Evolutionary conservation across 37 sponge, comb jelly and placozoan species (phyloP).

Genomic region (Haliclona indistincta): DNA sequence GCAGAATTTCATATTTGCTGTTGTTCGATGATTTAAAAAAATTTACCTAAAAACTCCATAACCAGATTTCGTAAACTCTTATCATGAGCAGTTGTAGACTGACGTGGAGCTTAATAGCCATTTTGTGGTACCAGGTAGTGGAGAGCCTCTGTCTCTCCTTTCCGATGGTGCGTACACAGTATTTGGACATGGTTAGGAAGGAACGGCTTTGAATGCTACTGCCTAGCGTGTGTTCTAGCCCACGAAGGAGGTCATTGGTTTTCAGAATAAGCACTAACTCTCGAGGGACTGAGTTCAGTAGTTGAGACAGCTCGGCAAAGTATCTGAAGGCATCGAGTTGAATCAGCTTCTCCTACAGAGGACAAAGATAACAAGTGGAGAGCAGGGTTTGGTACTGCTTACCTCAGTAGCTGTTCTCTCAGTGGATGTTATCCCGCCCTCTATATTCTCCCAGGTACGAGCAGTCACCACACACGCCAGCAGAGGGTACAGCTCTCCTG

Average conservation of each 20-base stretch:
- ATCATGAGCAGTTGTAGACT: too few relatives aligned
- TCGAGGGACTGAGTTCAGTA: slow-evolving; percentile 83
- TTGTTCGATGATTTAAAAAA: too few relatives aligned
- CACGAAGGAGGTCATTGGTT: slow-evolving; percentile 90
- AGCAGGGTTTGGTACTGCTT: neutral
- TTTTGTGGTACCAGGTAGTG: too few relatives aligned
- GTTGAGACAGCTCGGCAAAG: slow-evolving; percentile 64
- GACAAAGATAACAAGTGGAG: neutral
- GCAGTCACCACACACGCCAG: slow-evolving; percentile 90
- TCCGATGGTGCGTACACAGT: slow-evolving; percentile 73
- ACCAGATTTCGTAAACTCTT: too few relatives aligned
- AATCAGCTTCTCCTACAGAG: slow-evolving; percentile 21
- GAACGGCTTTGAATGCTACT: slow-evolving; percentile 26
- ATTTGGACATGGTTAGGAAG: slow-evolving; percentile 78
- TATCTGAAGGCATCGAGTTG: slow-evolving; percentile 4
- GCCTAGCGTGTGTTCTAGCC: slow-evolving; percentile 72
- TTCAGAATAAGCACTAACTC: slow-evolving; percentile 91
- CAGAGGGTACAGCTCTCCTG: slow-evolving; percentile 78
- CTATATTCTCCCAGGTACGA: slow-evolving; percentile 84
- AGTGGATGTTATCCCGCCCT: slow-evolving; percentile 38
- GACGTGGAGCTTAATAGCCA: too few relatives aligned
- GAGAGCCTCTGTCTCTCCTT: too few relatives aligned
- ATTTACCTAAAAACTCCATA: too few relatives aligned
- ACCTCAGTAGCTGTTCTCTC: slow-evolving; percentile 54
- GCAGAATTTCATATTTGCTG: too few relatives aligned